Percentiles rank a stretch among this genome's conserved stretches.
Conservation (phyloP, 1,140 invertebrate species). For the Nilaparvata lugens region DNA sequence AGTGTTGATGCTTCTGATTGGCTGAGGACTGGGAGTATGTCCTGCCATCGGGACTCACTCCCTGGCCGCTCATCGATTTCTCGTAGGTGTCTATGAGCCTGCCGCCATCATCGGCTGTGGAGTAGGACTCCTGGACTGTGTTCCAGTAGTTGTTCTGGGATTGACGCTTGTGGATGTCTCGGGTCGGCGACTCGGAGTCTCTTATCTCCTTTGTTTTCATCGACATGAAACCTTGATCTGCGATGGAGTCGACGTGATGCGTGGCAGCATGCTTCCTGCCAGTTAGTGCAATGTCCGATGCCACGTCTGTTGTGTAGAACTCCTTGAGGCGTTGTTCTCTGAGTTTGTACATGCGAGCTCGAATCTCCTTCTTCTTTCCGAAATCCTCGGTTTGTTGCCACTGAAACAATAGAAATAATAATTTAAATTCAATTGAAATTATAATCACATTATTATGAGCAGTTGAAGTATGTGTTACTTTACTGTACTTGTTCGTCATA, state of each 20-base stretch:
- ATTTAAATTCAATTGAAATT: background rate
- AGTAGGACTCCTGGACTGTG: slow-evolving; percentile 22
- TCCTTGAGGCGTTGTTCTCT: slow-evolving; percentile 63
- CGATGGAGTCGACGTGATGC: slow-evolving; percentile 54
- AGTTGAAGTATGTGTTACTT: no score
- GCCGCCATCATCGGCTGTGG: slow-evolving; percentile 12
- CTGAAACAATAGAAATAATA: slow-evolving; percentile 41
- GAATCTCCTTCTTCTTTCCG: slow-evolving; percentile 72
- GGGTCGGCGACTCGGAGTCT: slow-evolving; percentile 61
- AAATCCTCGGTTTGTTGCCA: slow-evolving; percentile 80
- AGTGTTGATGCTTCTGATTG: background rate
- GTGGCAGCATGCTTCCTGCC: slow-evolving; percentile 29
- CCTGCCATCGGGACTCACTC: slow-evolving; percentile 16
- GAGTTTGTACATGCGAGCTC: slow-evolving; percentile 70
- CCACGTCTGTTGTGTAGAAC: slow-evolving; percentile 49
- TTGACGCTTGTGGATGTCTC: slow-evolving; percentile 39
- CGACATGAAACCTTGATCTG: slow-evolving; percentile 61
- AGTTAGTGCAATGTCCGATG: slow-evolving; percentile 9
- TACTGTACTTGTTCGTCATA: no score
- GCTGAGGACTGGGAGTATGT: slow-evolving; percentile 11
- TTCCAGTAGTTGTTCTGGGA: slow-evolving; percentile 23
- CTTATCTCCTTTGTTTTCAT: slow-evolving; percentile 66
- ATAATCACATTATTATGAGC: no score
- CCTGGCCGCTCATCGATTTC: slow-evolving; percentile 7
- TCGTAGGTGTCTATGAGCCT: slow-evolving; percentile 2